phyloP scores from a whole-genome alignment of 2,888 invertebrate genomes.

The Drosophila incognita region DNA sequence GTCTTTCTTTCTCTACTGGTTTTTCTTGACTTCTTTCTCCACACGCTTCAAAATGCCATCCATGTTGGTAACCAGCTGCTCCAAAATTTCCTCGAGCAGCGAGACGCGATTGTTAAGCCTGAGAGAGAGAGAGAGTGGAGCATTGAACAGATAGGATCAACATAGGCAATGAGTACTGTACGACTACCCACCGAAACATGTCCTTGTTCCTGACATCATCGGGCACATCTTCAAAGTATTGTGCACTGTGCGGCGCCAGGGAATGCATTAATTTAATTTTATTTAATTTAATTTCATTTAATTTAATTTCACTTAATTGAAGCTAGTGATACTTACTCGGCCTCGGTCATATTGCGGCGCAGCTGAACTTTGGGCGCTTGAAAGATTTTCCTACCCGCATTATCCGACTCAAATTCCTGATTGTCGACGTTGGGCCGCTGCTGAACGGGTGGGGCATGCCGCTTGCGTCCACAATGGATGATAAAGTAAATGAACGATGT shows the following conservation, averaged over 20 bases:
- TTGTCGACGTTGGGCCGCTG: not conserved
- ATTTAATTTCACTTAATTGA: not conserved
- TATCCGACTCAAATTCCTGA: not conserved
- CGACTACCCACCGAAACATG: slow-evolving; percentile 51
- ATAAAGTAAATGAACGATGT: slow-evolving; percentile 29
- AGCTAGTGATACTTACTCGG: slow-evolving; percentile 36
- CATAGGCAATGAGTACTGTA: not conserved
- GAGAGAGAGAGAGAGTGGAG: not conserved
- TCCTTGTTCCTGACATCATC: slow-evolving; percentile 47
- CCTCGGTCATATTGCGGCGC: slow-evolving; percentile 45
- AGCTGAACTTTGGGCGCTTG: slow-evolving; percentile 32
- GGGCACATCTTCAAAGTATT: slow-evolving; percentile 58
- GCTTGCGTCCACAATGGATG: slow-evolving; percentile 54
- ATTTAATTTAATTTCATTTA: not conserved
- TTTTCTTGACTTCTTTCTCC: slow-evolving; percentile 49
- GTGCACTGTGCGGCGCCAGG: slow-evolving; percentile 17
- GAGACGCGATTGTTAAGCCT: slow-evolving; percentile 74
- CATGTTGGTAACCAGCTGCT: slow-evolving; percentile 75
- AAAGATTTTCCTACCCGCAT: not conserved
- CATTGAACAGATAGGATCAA: not conserved
- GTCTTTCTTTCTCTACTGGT: slow-evolving; percentile 1
- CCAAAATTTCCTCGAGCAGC: slow-evolving; percentile 73
- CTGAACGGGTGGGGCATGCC: not conserved
- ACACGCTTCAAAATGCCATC: slow-evolving; percentile 73
- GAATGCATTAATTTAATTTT: not conserved